These are phyloP conservation scores for Cancer borealis DNA, from an alignment of 2,888 invertebrate genomes.

Conservation along the genomic window DNA sequence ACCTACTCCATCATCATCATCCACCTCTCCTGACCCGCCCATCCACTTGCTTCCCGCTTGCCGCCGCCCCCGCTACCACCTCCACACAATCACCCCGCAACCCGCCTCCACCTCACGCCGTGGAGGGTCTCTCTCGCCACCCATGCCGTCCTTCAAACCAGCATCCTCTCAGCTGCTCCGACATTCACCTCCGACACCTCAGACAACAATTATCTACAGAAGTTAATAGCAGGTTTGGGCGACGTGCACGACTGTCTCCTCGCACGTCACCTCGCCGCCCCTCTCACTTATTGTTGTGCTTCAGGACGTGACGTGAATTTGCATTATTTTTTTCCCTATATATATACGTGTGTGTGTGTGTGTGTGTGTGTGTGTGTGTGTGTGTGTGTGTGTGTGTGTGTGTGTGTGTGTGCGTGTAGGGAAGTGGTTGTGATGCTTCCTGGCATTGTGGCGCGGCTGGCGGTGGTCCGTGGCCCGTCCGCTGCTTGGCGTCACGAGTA, in stretches of 20 bases:
- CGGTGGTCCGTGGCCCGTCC: constrained; percentile 8
- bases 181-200: neutral
- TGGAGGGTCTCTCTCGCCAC: neutral
- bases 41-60: neutral
- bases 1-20: constrained; percentile 28
- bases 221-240: constrained; percentile 5
- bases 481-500: neutral
- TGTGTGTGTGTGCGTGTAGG: neutral
- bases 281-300: constrained; percentile 20
- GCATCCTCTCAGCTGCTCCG: neutral
- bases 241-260: constrained; percentile 1
- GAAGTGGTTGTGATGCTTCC: neutral
- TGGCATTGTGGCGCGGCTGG: neutral
- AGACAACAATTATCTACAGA: neutral
- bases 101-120: neutral
- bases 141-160: constrained; percentile 17
- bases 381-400: neutral
- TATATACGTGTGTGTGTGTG: too few species aligned
- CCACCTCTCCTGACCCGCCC: constrained; percentile 1
- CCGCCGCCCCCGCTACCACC: neutral
- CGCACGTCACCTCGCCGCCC: neutral
- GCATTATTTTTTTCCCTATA: neutral
- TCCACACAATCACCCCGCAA: too few species aligned
- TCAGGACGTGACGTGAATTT: neutral
- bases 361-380: neutral